Evolutionary conservation across 1,140 invertebrate species (phyloP).

Genomic region (Drosophila santomea): DNA sequence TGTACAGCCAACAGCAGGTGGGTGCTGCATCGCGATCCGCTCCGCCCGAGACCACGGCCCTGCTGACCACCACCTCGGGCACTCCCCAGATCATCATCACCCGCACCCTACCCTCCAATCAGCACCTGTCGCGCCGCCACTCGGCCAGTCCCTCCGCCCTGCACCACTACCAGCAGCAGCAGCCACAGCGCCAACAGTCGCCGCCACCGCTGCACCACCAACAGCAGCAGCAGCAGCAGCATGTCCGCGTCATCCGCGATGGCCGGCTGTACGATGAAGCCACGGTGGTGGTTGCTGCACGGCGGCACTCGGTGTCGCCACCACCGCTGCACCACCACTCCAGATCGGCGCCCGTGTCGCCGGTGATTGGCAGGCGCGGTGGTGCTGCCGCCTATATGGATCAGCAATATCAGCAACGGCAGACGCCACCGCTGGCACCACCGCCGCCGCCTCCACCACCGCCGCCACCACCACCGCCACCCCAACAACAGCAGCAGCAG

Average conservation of each 20-base stretch:
- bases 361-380: conserved; percentile 55
- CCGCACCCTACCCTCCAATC: conserved; percentile 56
- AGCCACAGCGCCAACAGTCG: conserved; percentile 49
- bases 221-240: conserved; percentile 58
- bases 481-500: conserved; percentile 38
- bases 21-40: conserved; percentile 5
- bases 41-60: conserved; percentile 19
- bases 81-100: conserved; percentile 76
- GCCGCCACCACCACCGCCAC: conserved; percentile 45
- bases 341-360: conserved; percentile 71
- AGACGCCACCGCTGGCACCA: conserved; percentile 60
- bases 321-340: conserved; percentile 79
- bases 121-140: conserved; percentile 72
- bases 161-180: conserved; percentile 50
- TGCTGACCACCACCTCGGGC: conserved; percentile 38
- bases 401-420: conserved; percentile 61
- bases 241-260: conserved; percentile 81
- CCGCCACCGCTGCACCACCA: conserved; percentile 73
- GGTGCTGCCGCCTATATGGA: conserved; percentile 40
- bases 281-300: conserved; percentile 39
- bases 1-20: conserved; percentile 52
- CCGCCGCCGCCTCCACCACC: conserved; percentile 46
- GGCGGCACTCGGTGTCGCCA: conserved; percentile 75
- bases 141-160: conserved; percentile 71
- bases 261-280: conserved; percentile 77